Evolutionary conservation across 1,140 invertebrate species (phyloP).

Genomic region (Catajapyx aquilonaris): DNA sequence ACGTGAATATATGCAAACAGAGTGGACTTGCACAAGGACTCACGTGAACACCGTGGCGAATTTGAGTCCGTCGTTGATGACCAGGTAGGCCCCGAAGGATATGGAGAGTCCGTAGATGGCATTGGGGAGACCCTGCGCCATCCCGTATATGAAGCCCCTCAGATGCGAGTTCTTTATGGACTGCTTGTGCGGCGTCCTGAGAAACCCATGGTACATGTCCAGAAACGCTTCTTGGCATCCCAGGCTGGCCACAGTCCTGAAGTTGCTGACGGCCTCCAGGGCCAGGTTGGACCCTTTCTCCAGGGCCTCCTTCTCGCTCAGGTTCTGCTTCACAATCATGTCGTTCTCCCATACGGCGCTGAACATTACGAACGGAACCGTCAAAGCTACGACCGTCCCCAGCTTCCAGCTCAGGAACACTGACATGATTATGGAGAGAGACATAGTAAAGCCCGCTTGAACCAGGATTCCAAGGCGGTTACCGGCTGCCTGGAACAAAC

Average conservation of each 20-base stretch:
- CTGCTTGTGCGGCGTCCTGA: slow-evolving; percentile 15
- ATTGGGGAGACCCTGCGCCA: slow-evolving; percentile 55
- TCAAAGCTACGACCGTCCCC: slow-evolving; percentile 49
- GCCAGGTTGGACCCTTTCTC: slow-evolving; percentile 32
- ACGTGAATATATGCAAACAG: neutral
- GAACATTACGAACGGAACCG: slow-evolving; percentile 52
- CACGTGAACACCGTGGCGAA: slow-evolving; percentile 64
- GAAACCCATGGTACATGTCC: slow-evolving; percentile 15
- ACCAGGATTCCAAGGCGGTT: slow-evolving; percentile 52
- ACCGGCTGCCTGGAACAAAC: slow-evolving; percentile 51
- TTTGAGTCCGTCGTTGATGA: slow-evolving; percentile 35
- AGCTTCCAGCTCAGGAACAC: slow-evolving; percentile 64
- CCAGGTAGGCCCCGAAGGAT: slow-evolving; percentile 62
- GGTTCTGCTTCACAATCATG: slow-evolving; percentile 37
- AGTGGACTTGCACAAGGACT: slow-evolving; percentile 17
- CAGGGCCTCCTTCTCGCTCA: slow-evolving; percentile 36
- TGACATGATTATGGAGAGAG: slow-evolving; percentile 43
- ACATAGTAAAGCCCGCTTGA: slow-evolving; percentile 50
- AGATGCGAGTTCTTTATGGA: slow-evolving; percentile 37
- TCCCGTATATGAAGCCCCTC: slow-evolving; percentile 48
- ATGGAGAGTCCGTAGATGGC: slow-evolving; percentile 59
- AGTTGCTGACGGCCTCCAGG: slow-evolving; percentile 46
- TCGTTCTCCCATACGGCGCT: slow-evolving; percentile 54
- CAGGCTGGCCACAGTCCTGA: slow-evolving; percentile 47
- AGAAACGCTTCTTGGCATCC: slow-evolving; percentile 37